Conservation (phyloP, 2,888 invertebrate genomes). For the Drosophila eohydei region DNA sequence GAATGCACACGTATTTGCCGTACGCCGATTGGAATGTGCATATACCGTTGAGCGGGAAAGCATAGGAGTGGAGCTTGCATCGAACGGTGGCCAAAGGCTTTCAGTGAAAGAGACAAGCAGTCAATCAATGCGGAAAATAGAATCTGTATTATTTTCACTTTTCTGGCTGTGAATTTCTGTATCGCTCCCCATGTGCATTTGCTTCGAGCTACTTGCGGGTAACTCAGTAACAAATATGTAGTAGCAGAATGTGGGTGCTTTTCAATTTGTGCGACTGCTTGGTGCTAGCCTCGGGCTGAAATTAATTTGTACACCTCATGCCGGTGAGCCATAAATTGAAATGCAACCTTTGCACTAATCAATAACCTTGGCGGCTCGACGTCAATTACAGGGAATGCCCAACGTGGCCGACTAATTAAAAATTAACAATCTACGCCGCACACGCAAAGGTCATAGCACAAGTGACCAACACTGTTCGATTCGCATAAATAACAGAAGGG, state of each 20-base stretch:
- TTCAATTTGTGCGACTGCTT: slow-evolving; percentile 31
- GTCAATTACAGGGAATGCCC: slow-evolving; percentile 40
- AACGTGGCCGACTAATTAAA: slow-evolving; percentile 70
- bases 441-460: slow-evolving; percentile 76
- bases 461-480: slow-evolving; percentile 44
- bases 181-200: background rate
- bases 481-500: slow-evolving; percentile 57
- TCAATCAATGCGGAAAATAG: slow-evolving; percentile 61
- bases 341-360: slow-evolving; percentile 73
- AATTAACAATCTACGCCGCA: slow-evolving; percentile 69
- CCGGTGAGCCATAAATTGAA: slow-evolving; percentile 68
- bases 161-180: slow-evolving; percentile 15
- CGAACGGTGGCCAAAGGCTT: background rate
- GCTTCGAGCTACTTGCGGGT: slow-evolving; percentile 24
- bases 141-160: slow-evolving; percentile 26
- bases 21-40: slow-evolving; percentile 60
- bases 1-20: slow-evolving; percentile 35
- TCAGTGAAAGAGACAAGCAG: background rate
- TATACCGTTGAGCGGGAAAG: slow-evolving; percentile 33
- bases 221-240: slow-evolving; percentile 17
- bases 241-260: background rate
- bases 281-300: slow-evolving; percentile 17
- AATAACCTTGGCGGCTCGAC: slow-evolving; percentile 55
- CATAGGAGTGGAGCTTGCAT: background rate
- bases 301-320: slow-evolving; percentile 43